A percentile compares a stretch with the other conserved stretches of the same genome.
These are phyloP conservation scores for Drosophila merina DNA, from an alignment of 2,888 invertebrate species.

Conservation along the genomic window DNA sequence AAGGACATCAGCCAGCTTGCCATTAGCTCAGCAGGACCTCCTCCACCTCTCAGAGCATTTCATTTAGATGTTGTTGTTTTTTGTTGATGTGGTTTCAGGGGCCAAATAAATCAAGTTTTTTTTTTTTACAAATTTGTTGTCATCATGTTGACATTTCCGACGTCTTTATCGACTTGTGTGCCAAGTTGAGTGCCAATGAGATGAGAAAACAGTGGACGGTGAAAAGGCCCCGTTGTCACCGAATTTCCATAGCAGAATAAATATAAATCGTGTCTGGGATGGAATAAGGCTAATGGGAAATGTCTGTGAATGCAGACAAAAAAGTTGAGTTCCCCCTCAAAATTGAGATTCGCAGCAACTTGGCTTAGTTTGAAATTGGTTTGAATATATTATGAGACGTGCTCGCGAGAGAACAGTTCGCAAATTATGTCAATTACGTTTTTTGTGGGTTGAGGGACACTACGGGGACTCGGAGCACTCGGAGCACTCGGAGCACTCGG, in stretches of 20 bases:
- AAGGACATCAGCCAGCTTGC: conserved; percentile 35
- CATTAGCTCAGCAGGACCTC: conserved; percentile 64
- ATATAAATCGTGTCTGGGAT: conserved; percentile 43
- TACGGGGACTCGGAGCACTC: no score
- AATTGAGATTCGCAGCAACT: conserved; percentile 25
- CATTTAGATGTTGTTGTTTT: conserved; percentile 57
- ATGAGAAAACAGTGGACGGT: conserved; percentile 10
- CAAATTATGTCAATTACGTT: conserved; percentile 52
- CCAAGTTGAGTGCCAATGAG: conserved; percentile 6
- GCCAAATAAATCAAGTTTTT: conserved; percentile 76
- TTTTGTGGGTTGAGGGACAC: not conserved
- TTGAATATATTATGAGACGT: conserved; percentile 38
- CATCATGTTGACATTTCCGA: conserved; percentile 78
- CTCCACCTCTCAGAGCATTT: conserved; percentile 45
- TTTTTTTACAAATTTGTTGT: conserved; percentile 77
- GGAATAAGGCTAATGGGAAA: conserved; percentile 42
- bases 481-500: not conserved
- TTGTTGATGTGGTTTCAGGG: conserved; percentile 39
- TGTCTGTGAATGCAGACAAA: conserved; percentile 49
- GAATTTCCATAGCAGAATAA: conserved; percentile 42
- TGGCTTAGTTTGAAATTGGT: conserved; percentile 39
- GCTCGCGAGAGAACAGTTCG: conserved; percentile 23
- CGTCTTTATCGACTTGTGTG: conserved; percentile 63
- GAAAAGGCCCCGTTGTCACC: conserved; percentile 38
- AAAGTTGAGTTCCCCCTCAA: conserved; percentile 21